Evolutionary conservation across 1,140 invertebrate genomes (phyloP), one percentile per base, ranked within the genome.

Genomic region (Tribolium castaneum): DNA sequence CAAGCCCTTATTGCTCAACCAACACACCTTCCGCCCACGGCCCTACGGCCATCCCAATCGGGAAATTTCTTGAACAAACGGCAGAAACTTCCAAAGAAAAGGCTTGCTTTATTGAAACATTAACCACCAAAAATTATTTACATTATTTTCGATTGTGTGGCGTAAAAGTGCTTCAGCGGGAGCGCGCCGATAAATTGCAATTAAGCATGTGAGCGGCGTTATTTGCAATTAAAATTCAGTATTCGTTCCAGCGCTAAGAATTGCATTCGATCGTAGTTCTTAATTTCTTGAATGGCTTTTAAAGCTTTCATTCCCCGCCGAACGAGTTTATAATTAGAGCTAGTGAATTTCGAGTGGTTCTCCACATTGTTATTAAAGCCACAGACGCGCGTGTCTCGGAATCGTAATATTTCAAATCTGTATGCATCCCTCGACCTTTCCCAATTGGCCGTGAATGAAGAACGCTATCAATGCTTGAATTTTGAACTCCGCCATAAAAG

Each of bases 341-440:
- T 22, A 72, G 66, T 71, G 45, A 70, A 70, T 52, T 76, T 77
- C 45, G 25, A 76, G 49, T 75, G 70, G 62, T 56, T 39, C 14
- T 66, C 76, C 72, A 75, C 78, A 81, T 81, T 77, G 80, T 80
- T 81, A 81, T 77, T 73, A 71, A 71, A 80, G 71, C 73, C 78
- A 62, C 75, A 76, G 22, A 22, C 50, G 75, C 50, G 72, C 80
- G 78, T 77, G 76, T 70, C 70, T 19, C n/a, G 51, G 78, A 78
- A 75, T 75, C 72, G 76, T 79, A 78, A 81, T 81, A 80, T 81
- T 81, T 81, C 78, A 79, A 79, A 81, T 81, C 76, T 76, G 80
- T 81, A 81, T 81, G 75, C 80, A 78, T 51, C 78, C 78, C 78
- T 80, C 78, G 80, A 80, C 70, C 71, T 76, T 70, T 78, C 75